Percentiles rank a stretch among this genome's conserved stretches.
These are phyloP conservation scores for Stictonetta naevosa DNA, from an alignment of 2,113 vertebrate species.

Conservation along the genomic window DNA sequence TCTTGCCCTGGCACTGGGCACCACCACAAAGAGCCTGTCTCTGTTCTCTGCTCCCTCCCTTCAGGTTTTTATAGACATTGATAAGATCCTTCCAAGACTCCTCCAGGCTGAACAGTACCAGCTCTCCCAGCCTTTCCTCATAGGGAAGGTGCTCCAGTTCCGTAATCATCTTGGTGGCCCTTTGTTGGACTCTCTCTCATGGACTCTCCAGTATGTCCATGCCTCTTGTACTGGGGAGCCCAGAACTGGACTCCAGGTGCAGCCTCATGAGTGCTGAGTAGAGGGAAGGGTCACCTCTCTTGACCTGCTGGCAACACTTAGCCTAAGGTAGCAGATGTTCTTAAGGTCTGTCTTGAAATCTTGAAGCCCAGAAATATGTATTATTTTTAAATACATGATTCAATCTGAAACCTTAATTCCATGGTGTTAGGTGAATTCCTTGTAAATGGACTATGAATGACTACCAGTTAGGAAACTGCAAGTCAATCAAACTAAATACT, in stretches of 20 bases:
- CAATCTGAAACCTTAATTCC: background rate
- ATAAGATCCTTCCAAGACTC: background rate
- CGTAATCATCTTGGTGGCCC: background rate
- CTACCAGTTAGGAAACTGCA: background rate
- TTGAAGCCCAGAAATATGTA: accelerated
- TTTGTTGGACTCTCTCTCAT: background rate
- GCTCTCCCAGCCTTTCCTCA: background rate
- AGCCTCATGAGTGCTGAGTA: background rate
- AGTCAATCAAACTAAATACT: background rate
- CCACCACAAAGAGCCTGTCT: background rate
- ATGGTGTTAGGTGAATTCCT: background rate
- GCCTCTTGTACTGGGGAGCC: background rate
- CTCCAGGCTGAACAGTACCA: background rate
- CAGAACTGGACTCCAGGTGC: background rate
- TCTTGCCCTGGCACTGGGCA: background rate
- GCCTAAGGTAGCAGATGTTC: background rate
- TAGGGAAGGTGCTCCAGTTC: background rate
- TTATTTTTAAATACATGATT: background rate
- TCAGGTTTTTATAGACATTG: background rate
- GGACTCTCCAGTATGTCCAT: background rate
- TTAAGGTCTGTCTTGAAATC: background rate
- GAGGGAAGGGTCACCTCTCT: background rate
- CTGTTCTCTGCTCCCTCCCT: background rate
- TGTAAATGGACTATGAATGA: accelerated
- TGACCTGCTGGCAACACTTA: background rate